Percentiles rank a stretch among this genome's conserved stretches.
These are phyloP conservation scores for Amblyraja radiata DNA, from an alignment of 2,797 vertebrate genomes.

Conservation along the genomic window DNA sequence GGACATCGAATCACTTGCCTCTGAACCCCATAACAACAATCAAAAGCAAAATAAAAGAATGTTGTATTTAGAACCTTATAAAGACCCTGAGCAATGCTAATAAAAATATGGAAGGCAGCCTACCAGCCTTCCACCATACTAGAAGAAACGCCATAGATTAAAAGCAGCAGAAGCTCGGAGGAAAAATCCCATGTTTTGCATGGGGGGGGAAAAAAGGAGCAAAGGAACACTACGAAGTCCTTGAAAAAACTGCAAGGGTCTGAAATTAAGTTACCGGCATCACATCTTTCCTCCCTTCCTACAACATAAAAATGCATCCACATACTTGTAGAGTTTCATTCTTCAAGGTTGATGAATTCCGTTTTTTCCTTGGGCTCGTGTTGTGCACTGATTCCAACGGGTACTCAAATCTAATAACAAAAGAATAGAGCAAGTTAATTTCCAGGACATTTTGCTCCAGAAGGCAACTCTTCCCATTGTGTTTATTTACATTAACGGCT, in stretches of 20 bases:
- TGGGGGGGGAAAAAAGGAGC: not conserved
- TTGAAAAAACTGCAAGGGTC: not conserved
- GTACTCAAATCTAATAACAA: constrained; percentile 64
- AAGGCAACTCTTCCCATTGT: not conserved
- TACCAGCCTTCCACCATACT: no score
- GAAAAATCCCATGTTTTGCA: not conserved
- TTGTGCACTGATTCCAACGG: constrained; percentile 52
- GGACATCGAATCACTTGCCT: no score
- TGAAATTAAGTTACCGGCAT: not conserved
- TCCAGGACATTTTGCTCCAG: not conserved
- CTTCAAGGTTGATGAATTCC: constrained; percentile 54
- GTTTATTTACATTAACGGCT: not conserved
- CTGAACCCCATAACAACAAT: no score
- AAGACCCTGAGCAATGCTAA: no score
- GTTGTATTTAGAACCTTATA: no score
- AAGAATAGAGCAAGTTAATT: not conserved
- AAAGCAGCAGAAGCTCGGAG: no score
- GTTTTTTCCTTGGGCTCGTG: constrained; percentile 60
- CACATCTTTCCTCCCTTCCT: not conserved
- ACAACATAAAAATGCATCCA: not conserved
- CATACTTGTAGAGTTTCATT: constrained; percentile 68
- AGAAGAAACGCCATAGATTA: no score
- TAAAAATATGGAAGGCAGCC: no score
- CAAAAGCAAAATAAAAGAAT: no score
- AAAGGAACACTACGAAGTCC: not conserved